Percentiles rank a stretch among this genome's conserved stretches.
phyloP scores from a whole-genome alignment of 2,797 vertebrate species.

The Galago senegalensis region DNA sequence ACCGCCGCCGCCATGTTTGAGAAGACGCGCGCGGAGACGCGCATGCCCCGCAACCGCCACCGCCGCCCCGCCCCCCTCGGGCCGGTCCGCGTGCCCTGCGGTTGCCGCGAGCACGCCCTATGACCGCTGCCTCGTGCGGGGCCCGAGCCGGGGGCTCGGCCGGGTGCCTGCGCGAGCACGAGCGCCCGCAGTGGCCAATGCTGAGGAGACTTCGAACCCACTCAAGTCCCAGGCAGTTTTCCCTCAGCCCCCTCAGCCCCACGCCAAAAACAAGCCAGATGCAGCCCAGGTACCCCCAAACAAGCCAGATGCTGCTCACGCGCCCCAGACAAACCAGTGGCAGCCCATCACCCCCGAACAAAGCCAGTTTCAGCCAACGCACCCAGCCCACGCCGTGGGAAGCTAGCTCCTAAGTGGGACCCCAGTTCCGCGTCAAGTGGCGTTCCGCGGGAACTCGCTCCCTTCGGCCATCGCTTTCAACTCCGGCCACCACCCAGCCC shows the following conservation, averaged over 20 bases:
- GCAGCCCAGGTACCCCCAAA: background rate
- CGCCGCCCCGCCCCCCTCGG: conserved; percentile 70
- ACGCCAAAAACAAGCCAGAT: background rate
- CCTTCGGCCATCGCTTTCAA: background rate
- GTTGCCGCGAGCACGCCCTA: conserved; percentile 47
- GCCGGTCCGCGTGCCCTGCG: conserved; percentile 64
- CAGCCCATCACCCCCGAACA: too few species aligned
- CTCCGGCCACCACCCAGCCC: conserved; percentile 18
- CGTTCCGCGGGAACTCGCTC: background rate
- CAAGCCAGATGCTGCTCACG: too few species aligned
- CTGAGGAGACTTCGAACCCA: background rate
- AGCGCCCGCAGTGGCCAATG: conserved; percentile 10
- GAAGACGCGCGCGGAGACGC: conserved; percentile 88
- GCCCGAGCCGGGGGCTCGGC: background rate
- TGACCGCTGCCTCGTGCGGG: conserved; percentile 77
- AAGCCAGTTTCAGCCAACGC: background rate
- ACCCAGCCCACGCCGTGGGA: background rate
- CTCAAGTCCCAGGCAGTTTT: conserved; percentile 20
- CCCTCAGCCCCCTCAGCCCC: background rate
- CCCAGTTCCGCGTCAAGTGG: background rate
- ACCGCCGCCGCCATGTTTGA: conserved; percentile 88
- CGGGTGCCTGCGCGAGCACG: background rate
- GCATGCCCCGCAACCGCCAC: conserved; percentile 88
- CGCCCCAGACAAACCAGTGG: too few species aligned
- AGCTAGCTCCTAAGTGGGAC: background rate